phyloP scores from a whole-genome alignment of 2,797 vertebrate genomes.

The Pogonophryne albipinna region DNA sequence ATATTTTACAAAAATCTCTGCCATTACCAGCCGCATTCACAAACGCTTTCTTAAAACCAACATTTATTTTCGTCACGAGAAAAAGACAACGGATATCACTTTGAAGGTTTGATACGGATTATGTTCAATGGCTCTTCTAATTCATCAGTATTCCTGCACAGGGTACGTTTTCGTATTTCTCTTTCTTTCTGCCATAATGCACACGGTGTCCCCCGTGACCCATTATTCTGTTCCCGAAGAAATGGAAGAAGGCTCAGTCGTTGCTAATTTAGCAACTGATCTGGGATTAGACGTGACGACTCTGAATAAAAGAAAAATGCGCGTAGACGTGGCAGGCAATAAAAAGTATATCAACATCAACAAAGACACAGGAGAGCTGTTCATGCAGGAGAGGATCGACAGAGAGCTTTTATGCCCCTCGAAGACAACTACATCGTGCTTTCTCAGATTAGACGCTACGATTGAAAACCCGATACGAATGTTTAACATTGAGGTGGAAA shows the following conservation, averaged over 20 bases:
- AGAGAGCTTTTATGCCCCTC: constrained; percentile 68
- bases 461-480: constrained; percentile 73
- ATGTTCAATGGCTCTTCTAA: neutral
- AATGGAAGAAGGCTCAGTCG: constrained; percentile 72
- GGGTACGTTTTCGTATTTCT: constrained; percentile 45
- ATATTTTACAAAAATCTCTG: neutral
- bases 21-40: neutral
- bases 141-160: neutral
- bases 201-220: neutral
- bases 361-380: constrained; percentile 70
- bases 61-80: neutral
- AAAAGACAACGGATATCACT: neutral
- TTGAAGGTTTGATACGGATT: neutral
- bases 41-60: neutral
- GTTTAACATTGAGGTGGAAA: constrained; percentile 72
- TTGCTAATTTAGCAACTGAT: constrained; percentile 80
- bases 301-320: constrained; percentile 64
- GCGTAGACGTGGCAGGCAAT: constrained; percentile 71
- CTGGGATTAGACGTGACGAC: constrained; percentile 70
- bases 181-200: neutral
- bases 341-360: constrained; percentile 72
- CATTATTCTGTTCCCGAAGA: constrained; percentile 75
- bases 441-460: constrained; percentile 63
- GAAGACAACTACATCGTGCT: constrained; percentile 42
- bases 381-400: constrained; percentile 80